Evolutionary conservation across 2,113 vertebrate genomes (phyloP).

Genomic region (Ranitomeya imitator): DNA sequence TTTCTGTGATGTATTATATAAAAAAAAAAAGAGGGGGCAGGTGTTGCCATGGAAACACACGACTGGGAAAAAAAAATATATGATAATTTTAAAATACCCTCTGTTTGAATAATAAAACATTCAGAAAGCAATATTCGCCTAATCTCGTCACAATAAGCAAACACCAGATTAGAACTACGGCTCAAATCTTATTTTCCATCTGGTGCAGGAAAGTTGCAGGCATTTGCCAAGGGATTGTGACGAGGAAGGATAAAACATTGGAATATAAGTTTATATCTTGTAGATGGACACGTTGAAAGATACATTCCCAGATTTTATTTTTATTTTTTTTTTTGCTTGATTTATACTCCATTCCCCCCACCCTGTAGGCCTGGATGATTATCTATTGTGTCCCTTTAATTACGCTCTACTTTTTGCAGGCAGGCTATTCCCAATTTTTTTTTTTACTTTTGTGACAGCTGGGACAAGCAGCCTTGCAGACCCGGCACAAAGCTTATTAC

Average conservation of each 20-base stretch:
- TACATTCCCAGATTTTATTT: too few species aligned
- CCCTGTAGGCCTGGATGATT: slow-evolving; percentile 65
- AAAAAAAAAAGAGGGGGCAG: slow-evolving; percentile 38
- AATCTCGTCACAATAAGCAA: slow-evolving; percentile 43
- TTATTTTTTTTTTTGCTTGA: slow-evolving; percentile 30
- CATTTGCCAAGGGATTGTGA: slow-evolving; percentile 43
- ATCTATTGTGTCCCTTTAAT: slow-evolving; percentile 73
- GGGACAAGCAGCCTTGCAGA: slow-evolving; percentile 71
- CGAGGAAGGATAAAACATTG: slow-evolving; percentile 28
- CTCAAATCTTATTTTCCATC: slow-evolving; percentile 43
- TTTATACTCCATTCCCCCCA: slow-evolving; percentile 39
- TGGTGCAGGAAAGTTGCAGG: slow-evolving; percentile 7
- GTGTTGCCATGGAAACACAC: slow-evolving; percentile 51
- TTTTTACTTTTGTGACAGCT: slow-evolving; percentile 86
- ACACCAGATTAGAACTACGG: slow-evolving; percentile 28
- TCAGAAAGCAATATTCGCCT: slow-evolving; percentile 24
- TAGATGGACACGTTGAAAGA: not conserved
- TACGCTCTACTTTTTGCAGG: slow-evolving; percentile 66
- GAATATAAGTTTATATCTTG: slow-evolving; percentile 20
- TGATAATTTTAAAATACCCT: slow-evolving; percentile 39
- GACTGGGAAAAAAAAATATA: slow-evolving; percentile 29
- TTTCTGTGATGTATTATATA: slow-evolving; percentile 33
- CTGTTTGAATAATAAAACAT: slow-evolving; percentile 38
- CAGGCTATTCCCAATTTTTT: slow-evolving; percentile 68
- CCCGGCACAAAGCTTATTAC: slow-evolving; percentile 89